Evolutionary conservation across 1,140 invertebrate genomes (phyloP).

Genomic region (Amphibalanus amphitrite): DNA sequence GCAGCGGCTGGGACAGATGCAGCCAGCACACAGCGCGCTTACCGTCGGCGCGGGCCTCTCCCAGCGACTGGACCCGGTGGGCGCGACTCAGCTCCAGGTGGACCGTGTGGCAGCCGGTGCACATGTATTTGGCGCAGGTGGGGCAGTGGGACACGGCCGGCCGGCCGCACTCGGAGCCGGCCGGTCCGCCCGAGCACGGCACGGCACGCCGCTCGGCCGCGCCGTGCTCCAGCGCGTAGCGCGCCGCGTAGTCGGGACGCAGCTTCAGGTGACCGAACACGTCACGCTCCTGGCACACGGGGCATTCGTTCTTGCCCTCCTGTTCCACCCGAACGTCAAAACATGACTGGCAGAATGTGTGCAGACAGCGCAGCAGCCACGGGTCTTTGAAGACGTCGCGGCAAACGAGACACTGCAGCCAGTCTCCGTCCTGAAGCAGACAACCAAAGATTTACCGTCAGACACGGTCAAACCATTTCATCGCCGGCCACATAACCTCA

Average conservation of each 20-base stretch:
- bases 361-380: conserved; percentile 50
- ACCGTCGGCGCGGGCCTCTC: conserved; percentile 38
- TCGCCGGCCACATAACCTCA: no score
- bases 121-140: conserved; percentile 1
- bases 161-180: not conserved
- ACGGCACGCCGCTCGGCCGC: not conserved
- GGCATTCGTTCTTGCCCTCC: conserved; percentile 58
- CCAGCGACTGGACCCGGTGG: conserved; percentile 12
- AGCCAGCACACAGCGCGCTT: not conserved
- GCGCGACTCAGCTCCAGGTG: not conserved
- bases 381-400: conserved; percentile 10
- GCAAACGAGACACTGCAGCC: conserved; percentile 3
- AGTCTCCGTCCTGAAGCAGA: not conserved
- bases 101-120: not conserved
- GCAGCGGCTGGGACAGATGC: conserved; percentile 47
- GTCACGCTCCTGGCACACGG: conserved; percentile 45
- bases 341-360: conserved; percentile 62
- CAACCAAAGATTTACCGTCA: not conserved
- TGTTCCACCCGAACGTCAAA: conserved; percentile 49
- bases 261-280: conserved; percentile 27
- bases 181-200: not conserved
- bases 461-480: not conserved
- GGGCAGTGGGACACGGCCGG: conserved; percentile 1
- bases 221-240: not conserved
- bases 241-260: conserved; percentile 40